Evolutionary conservation across 2,888 invertebrate genomes (phyloP), one percentile per base, ranked within the genome.

Genomic region (Tipula unca): DNA sequence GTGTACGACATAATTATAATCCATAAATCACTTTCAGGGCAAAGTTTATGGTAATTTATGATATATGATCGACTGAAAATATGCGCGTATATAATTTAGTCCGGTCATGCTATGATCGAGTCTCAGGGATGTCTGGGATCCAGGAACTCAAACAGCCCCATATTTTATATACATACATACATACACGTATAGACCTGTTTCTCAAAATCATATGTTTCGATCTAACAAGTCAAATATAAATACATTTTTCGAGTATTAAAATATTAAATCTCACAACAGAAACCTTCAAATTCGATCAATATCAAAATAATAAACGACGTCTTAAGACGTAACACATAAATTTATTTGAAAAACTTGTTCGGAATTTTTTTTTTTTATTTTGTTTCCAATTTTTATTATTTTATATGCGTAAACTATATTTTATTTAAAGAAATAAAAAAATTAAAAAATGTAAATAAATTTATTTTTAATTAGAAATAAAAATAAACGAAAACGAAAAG

Each of bases 281-380:
- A 69, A 69, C 69, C 69, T 69, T 69, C 69, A 69, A 69, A 69
- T 69, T 69, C 69, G 69, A 69, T 69, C 25, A 69, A 69, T 69
- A 69, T 69, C 69, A 69, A 20, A 69, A 69, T 25, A 25, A 69
- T 69, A 69, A 69, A 20, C 69, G 69, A 69, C 69, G 69, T 69
- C 69, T 69, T 69, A 69, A 69, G 69, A 69, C 69, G 13, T 69
- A 69, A 25, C 69, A 69, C 69, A 69, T 10, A 48, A 48, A 48
- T 17, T n/a, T 69, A 69, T 69, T 69, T 69, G 10, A 69, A 69
- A 69, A 69, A 69, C 69, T 69, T 69, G 69, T 69, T 69, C 69
- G 25, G 48, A 69, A 69, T 25, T 25, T 25, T 25, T 25, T 25
- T 48, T 69, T 69, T 25, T 25, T 17, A n/a, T 48, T 48, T 48